Evolutionary conservation across 1,140 invertebrate genomes (phyloP).

Genomic region (Anoplolepis gracilipes): DNA sequence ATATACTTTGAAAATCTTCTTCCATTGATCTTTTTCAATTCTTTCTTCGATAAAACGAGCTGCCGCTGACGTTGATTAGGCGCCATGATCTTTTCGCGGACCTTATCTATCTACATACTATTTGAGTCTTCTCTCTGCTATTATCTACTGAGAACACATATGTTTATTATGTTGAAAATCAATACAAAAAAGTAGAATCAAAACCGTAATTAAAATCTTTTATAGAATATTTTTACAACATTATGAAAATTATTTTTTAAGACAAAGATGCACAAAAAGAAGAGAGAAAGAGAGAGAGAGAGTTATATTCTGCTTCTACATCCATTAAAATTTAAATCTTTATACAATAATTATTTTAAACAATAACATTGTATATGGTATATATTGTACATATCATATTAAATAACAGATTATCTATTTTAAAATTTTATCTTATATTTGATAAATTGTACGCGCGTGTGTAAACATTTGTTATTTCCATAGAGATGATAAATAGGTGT

Average conservation of each 20-base stretch:
- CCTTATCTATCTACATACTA: constrained; percentile 32
- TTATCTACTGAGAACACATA: background rate
- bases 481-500: constrained; percentile 34
- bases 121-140: background rate
- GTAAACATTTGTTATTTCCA: constrained; percentile 24
- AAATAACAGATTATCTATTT: background rate
- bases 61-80: constrained; percentile 78
- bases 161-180: constrained; percentile 23
- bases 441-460: background rate
- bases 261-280: too few relatives aligned
- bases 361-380: too few relatives aligned
- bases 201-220: constrained; percentile 22
- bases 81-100: constrained; percentile 70
- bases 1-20: constrained; percentile 74
- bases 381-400: too few relatives aligned
- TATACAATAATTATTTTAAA: background rate
- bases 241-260: background rate
- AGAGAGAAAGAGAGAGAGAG: too few relatives aligned
- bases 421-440: background rate
- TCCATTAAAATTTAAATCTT: too few relatives aligned
- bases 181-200: background rate
- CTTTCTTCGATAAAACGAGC: constrained; percentile 74
- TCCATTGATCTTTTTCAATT: constrained; percentile 73
- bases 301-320: too few relatives aligned
- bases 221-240: background rate